Conservation (phyloP, 1,140 invertebrate genomes). For the Drosophila pachea region DNA sequence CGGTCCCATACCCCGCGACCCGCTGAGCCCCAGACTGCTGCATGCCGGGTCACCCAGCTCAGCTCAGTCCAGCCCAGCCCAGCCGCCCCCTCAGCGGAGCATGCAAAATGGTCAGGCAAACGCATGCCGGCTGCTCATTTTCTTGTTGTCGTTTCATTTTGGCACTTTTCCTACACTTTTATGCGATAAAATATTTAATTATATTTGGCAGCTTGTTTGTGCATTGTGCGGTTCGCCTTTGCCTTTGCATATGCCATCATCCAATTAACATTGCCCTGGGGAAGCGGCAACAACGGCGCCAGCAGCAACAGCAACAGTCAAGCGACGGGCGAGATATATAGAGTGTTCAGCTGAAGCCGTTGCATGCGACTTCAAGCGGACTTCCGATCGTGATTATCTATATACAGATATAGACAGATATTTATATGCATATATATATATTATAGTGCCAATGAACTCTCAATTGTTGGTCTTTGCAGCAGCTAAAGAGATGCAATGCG, state of each 20-base stretch:
- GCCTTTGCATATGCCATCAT: constrained; percentile 17
- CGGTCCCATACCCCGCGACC: not conserved
- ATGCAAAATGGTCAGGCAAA: constrained; percentile 50
- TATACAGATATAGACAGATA: too few relatives aligned
- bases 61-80: too few relatives aligned
- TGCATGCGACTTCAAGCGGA: not conserved
- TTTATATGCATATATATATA: too few relatives aligned
- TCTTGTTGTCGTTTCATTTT: constrained; percentile 75
- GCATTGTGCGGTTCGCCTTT: constrained; percentile 64
- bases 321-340: not conserved
- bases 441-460: too few relatives aligned
- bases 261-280: constrained; percentile 59
- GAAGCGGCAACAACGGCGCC: not conserved
- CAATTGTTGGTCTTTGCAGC: not conserved
- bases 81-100: constrained; percentile 5
- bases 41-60: not conserved
- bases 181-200: constrained; percentile 78
- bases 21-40: not conserved
- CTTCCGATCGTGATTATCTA: too few relatives aligned
- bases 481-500: not conserved
- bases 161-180: constrained; percentile 66
- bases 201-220: constrained; percentile 75
- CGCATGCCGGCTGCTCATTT: constrained; percentile 73
- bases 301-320: not conserved
- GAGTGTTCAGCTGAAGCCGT: not conserved